phyloP scores from a whole-genome alignment of 2,797 vertebrate species.

The Orientallactaga sibirica region DNA sequence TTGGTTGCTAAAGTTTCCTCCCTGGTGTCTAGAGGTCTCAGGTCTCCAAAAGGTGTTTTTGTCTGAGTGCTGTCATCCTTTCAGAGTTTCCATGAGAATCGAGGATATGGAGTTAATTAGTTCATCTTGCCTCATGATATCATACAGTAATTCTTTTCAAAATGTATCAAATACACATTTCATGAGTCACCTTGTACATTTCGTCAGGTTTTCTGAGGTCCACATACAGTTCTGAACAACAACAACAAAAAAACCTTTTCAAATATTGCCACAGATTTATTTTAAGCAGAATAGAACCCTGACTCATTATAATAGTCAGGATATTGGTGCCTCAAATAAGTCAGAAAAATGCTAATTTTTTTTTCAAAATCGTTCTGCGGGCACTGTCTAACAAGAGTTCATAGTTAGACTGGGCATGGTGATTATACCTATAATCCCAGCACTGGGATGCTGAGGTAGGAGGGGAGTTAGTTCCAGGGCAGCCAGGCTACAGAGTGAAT shows the following conservation, averaged over 20 bases:
- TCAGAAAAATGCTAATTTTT: background rate
- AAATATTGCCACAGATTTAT: background rate
- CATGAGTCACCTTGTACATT: background rate
- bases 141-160: background rate
- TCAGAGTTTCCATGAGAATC: background rate
- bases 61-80: background rate
- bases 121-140: background rate
- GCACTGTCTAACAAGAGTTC: background rate
- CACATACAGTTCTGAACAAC: background rate
- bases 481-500: too few species aligned
- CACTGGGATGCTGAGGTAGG: too few species aligned
- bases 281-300: background rate
- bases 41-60: background rate
- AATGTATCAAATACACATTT: background rate
- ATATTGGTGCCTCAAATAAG: background rate
- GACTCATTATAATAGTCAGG: background rate
- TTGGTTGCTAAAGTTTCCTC: background rate
- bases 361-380: background rate
- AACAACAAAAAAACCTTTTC: background rate
- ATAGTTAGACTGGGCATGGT: background rate
- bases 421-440: background rate
- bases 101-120: background rate
- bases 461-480: too few species aligned
- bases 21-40: background rate
- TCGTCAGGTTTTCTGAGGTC: background rate